phyloP scores from a whole-genome alignment of 2,888 invertebrate genomes.

The Stenotaenia linearis region DNA sequence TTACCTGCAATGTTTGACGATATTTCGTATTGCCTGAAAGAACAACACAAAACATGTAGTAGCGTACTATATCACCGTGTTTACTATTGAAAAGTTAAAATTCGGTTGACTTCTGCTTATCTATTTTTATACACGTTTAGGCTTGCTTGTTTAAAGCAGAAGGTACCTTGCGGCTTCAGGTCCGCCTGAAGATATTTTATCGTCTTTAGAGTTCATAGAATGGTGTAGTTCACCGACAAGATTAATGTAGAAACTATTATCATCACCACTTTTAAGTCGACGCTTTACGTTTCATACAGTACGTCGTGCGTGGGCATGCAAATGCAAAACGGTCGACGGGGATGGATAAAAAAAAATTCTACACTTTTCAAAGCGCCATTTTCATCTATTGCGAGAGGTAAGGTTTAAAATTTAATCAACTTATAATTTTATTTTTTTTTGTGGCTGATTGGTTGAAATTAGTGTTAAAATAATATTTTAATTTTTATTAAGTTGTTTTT shows the following conservation, averaged over 20 bases:
- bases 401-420: neutral
- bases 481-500: too few relatives aligned
- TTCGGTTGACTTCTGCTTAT: too few relatives aligned
- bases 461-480: neutral
- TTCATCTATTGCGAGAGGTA: neutral
- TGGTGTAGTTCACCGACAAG: neutral
- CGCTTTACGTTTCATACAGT: neutral
- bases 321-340: neutral
- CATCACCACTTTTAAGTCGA: neutral
- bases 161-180: conserved; percentile 44
- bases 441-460: too few relatives aligned
- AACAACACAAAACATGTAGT: neutral
- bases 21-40: conserved; percentile 17
- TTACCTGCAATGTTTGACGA: neutral
- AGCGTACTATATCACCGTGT: too few relatives aligned
- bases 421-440: too few relatives aligned
- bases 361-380: neutral
- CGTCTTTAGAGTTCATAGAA: conserved; percentile 45
- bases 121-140: neutral
- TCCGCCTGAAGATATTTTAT: conserved; percentile 42
- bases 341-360: neutral
- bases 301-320: neutral
- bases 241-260: neutral
- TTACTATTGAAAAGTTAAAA: too few relatives aligned
- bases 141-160: neutral